phyloP scores from a whole-genome alignment of 2,113 vertebrate genomes.

The Urocitellus parryii region DNA sequence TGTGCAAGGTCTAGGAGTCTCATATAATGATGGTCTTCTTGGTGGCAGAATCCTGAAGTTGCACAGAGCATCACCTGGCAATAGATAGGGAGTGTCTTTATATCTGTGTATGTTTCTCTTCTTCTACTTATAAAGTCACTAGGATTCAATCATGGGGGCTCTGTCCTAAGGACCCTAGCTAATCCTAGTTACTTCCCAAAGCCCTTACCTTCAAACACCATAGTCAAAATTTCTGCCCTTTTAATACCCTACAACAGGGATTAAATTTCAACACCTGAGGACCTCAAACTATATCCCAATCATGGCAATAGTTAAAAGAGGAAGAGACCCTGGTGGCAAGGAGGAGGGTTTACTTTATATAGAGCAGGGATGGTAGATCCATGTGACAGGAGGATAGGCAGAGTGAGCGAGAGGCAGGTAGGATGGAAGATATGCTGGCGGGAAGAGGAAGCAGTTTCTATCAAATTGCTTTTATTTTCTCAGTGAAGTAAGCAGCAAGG shows the following conservation, averaged over 20 bases:
- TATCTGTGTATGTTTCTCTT: background rate
- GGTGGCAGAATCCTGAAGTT: background rate
- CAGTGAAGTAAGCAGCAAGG: slow-evolving; percentile 47
- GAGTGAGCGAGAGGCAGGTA: background rate
- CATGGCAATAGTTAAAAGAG: background rate
- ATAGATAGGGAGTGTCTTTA: no score
- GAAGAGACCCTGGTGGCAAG: background rate
- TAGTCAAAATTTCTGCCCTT: background rate
- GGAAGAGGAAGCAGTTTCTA: slow-evolving; percentile 10
- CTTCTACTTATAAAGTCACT: background rate
- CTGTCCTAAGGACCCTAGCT: background rate
- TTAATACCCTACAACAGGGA: background rate
- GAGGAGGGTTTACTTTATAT: background rate
- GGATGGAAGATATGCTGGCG: background rate
- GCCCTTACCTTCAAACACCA: background rate
- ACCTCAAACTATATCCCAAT: background rate
- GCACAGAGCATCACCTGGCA: background rate
- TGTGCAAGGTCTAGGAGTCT: background rate
- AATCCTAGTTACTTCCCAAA: background rate
- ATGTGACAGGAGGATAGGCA: background rate
- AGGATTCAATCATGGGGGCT: background rate
- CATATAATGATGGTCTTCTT: background rate
- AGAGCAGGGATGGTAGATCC: background rate
- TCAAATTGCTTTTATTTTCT: slow-evolving; percentile 57
- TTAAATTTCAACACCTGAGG: background rate